These are phyloP conservation scores for Nudaria mundana DNA, from an alignment of 2,888 invertebrate genomes.

Conservation along the genomic window DNA sequence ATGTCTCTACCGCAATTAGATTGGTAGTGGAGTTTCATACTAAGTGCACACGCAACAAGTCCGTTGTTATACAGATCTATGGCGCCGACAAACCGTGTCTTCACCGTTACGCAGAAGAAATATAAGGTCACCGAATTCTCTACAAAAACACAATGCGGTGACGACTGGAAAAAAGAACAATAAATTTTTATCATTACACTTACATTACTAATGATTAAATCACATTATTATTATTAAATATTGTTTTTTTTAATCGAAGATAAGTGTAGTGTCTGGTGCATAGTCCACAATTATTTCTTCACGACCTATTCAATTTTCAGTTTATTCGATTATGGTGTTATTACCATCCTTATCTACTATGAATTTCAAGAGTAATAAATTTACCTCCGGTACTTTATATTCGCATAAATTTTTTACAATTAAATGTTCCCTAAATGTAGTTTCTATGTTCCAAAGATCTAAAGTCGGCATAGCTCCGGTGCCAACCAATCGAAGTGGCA, in stretches of 20 bases:
- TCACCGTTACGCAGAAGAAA: constrained; percentile 66
- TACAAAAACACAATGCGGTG: constrained; percentile 68
- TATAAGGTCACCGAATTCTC: constrained; percentile 69
- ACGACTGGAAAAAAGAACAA: constrained; percentile 48
- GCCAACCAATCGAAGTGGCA: constrained; percentile 70
- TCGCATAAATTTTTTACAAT: constrained; percentile 77
- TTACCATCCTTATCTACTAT: no score
- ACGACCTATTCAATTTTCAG: no score
- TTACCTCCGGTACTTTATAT: constrained; percentile 74
- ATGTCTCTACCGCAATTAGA: constrained; percentile 52
- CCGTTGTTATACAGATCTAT: constrained; percentile 72
- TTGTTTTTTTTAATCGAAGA: no score
- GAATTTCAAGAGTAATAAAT: no score
- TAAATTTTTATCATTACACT: background rate
- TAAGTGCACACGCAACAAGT: constrained; percentile 62
- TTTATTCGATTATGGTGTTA: no score
- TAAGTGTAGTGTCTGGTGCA: no score
- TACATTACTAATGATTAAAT: no score
- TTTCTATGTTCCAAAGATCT: constrained; percentile 79
- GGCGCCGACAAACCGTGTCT: constrained; percentile 49
- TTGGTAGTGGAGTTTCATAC: constrained; percentile 64
- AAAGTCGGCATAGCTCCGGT: constrained; percentile 80
- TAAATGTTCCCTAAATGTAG: constrained; percentile 82
- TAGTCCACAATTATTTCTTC: no score
- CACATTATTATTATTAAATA: no score